Conservation (phyloP, 2,888 invertebrate genomes). For the Cerastis leucographa region DNA sequence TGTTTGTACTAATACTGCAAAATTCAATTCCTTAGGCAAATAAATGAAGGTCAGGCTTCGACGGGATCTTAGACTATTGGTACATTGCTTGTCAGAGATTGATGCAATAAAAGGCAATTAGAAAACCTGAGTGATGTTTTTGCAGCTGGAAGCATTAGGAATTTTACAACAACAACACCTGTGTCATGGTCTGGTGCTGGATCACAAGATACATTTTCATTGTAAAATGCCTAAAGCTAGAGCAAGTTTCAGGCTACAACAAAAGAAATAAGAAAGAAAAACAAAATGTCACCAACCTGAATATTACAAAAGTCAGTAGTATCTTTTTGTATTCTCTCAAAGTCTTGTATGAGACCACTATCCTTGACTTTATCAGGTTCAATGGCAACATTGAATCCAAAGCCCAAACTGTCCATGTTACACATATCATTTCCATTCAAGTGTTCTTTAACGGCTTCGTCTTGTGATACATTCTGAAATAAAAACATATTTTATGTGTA, state of each 20-base stretch:
- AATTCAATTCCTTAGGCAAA: no score
- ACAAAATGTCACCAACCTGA: conserved; percentile 76
- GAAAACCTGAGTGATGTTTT: no score
- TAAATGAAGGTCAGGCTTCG: no score
- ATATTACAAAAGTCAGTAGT: conserved; percentile 89
- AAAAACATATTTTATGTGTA: conserved; percentile 4
- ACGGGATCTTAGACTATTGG: background rate
- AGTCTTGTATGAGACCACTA: conserved; percentile 88
- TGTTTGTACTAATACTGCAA: no score
- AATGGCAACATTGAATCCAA: conserved; percentile 86
- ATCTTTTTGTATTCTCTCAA: conserved; percentile 92
- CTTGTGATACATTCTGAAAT: conserved; percentile 86
- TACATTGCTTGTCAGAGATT: background rate
- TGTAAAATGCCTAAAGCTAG: background rate
- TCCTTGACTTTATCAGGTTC: conserved; percentile 87
- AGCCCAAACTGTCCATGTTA: conserved; percentile 86
- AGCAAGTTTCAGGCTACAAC: background rate
- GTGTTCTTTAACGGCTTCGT: conserved; percentile 81
- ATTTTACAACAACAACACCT: no score
- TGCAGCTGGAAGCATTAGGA: no score
- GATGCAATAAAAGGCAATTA: background rate
- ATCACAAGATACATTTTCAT: background rate
- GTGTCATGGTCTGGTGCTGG: no score
- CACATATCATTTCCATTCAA: conserved; percentile 87
- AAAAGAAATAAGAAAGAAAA: background rate